Base-by-base conservation (phyloP, 2,113 vertebrate genomes). In the Callorhinus ursinus region DNA sequence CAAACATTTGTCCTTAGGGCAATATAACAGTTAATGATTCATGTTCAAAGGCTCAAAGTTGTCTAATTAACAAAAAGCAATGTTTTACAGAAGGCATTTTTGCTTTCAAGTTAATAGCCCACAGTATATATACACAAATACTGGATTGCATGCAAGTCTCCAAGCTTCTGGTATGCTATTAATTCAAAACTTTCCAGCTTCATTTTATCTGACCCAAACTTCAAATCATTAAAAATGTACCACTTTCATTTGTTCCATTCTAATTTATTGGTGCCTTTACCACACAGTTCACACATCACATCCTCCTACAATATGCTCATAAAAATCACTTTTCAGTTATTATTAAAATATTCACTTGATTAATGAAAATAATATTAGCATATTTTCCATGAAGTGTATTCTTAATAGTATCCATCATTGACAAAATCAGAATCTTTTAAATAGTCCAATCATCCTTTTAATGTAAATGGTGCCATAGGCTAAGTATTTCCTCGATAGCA, bases 51-150 rank as follows among this genome's bases (percentile, higher is more conserved):
- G 93, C 92, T 95, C 22, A 1, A 59, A 97, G 93, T 87, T 51
- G 80, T 95, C 98, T 98, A 67, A 98, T 98, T 98, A 98, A 96
- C 98, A 96, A 97, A 98, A 95, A 22, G 18, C 94, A 84, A 3
- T 84, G 93, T 61, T 98, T 90, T 39, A 55, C 89, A 95, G 61
- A 61, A 81, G 21, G 2, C 14, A 4, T 71, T 97, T 96, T 95
- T 97, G 81, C 84, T 90, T 71, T 97, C 51, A 4, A 93, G 93
- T 96, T 98, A 97, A 98, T 88, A 98, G 93, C 33, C 97, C 95
- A 71, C 85, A 18, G 0, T 28, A 39, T 18, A 21, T 5, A 12
- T 33, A 69, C 4, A 51, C 5, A 12, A 86, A 90, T 14, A 0
- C 72, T 55, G 14, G 51, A 63, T 63, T 80, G 22, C 33, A 72